phyloP scores from a whole-genome alignment of 2,888 invertebrate genomes.

The Sesia apiformis region DNA sequence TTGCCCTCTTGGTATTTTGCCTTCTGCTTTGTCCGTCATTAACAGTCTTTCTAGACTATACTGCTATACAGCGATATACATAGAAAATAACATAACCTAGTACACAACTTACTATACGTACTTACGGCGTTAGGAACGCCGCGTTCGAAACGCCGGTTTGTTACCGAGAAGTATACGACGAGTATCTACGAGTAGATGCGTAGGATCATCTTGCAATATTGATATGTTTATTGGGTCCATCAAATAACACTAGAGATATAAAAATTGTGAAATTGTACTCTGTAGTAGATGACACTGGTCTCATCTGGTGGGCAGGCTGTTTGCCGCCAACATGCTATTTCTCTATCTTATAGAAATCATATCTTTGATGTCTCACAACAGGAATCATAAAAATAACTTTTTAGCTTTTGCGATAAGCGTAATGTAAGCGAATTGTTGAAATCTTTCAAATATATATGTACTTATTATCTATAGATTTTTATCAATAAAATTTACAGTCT shows the following conservation, averaged over 20 bases:
- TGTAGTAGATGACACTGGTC: slow-evolving; percentile 5
- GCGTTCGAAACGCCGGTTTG: background rate
- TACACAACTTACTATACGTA: background rate
- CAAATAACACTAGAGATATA: slow-evolving; percentile 32
- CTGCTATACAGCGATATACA: no score
- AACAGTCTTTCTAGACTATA: no score
- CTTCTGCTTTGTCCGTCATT: no score
- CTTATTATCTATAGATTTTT: no score
- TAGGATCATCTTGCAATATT: slow-evolving; percentile 47
- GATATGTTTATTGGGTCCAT: slow-evolving; percentile 42
- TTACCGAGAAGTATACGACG: slow-evolving; percentile 8
- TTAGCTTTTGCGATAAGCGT: no score
- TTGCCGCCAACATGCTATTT: background rate
- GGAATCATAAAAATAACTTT: background rate
- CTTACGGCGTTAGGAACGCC: background rate
- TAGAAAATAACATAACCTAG: no score
- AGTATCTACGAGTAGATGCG: slow-evolving; percentile 44
- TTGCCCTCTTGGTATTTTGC: no score
- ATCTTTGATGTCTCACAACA: background rate
- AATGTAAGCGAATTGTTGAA: no score
- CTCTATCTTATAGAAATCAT: background rate
- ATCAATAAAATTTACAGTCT: no score
- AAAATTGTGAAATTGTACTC: slow-evolving; percentile 27
- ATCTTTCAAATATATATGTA: no score
- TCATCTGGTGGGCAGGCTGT: background rate